These are phyloP conservation scores for Phylloscopus collybita DNA, from an alignment of 2,797 vertebrate species.

Conservation along the genomic window DNA sequence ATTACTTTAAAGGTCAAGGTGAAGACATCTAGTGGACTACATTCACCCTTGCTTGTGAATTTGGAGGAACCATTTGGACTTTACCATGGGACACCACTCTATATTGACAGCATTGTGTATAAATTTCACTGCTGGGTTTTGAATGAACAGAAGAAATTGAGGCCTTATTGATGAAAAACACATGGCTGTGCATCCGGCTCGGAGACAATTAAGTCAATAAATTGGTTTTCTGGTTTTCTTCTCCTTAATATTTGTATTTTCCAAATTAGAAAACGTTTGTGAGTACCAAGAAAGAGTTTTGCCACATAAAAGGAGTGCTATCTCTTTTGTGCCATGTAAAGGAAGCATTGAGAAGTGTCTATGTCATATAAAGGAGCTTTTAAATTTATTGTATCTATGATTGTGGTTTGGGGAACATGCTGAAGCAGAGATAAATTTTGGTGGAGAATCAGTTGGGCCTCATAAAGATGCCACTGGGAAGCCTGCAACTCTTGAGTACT, in stretches of 20 bases:
- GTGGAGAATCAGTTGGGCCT: slow-evolving; percentile 57
- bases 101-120: neutral
- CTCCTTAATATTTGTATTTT: neutral
- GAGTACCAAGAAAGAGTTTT: neutral
- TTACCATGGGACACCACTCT: neutral
- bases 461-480: slow-evolving; percentile 70
- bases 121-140: neutral
- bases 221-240: neutral
- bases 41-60: neutral
- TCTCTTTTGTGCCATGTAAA: neutral
- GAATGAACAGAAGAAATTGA: neutral
- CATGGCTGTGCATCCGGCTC: neutral
- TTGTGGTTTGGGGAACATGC: slow-evolving; percentile 52
- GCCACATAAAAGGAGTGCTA: neutral
- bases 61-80: neutral
- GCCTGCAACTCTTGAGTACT: slow-evolving; percentile 55
- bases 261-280: neutral
- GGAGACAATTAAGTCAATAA: neutral
- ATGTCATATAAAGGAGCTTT: slow-evolving; percentile 20
- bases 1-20: neutral
- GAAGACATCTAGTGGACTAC: neutral
- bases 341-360: neutral
- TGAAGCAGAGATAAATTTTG: slow-evolving; percentile 69
- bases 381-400: slow-evolving; percentile 64
- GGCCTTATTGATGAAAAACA: neutral